Conservation (phyloP, 2,888 invertebrate species). For the Nasonia oneida region DNA sequence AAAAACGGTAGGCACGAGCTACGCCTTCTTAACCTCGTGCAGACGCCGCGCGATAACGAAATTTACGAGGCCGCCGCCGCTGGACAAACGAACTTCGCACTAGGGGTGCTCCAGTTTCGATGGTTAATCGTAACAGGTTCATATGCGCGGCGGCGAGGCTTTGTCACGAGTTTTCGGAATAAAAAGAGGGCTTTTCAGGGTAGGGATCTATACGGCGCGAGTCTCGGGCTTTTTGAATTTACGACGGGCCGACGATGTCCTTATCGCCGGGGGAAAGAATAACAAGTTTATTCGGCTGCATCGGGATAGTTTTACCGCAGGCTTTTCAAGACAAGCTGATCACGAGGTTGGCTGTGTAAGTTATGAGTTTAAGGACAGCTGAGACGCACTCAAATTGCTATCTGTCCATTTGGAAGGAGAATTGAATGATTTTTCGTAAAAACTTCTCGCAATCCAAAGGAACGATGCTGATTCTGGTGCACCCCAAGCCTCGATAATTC, state of each 20-base stretch:
- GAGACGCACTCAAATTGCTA: background rate
- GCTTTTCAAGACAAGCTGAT: too few relatives aligned
- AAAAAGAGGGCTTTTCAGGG: background rate
- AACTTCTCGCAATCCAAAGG: background rate
- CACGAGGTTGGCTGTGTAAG: background rate
- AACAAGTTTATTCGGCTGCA: background rate
- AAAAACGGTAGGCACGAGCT: background rate
- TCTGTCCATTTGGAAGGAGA: background rate
- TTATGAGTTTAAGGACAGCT: background rate
- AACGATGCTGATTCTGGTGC: background rate
- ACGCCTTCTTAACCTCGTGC: too few relatives aligned
- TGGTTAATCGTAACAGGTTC: slow-evolving; percentile 4
- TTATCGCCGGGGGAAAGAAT: slow-evolving; percentile 2
- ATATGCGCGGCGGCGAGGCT: background rate
- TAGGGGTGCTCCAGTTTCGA: background rate
- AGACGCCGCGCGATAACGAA: background rate
- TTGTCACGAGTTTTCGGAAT: slow-evolving; percentile 5
- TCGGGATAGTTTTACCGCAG: background rate
- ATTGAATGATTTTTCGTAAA: background rate
- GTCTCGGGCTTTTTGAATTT: background rate
- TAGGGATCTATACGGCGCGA: background rate
- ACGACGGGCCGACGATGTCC: background rate
- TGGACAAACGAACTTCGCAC: background rate
- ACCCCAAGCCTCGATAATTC: background rate
- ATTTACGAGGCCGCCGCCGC: background rate